Conservation (phyloP, 2,888 invertebrate species). For the Lottia gigantea region DNA sequence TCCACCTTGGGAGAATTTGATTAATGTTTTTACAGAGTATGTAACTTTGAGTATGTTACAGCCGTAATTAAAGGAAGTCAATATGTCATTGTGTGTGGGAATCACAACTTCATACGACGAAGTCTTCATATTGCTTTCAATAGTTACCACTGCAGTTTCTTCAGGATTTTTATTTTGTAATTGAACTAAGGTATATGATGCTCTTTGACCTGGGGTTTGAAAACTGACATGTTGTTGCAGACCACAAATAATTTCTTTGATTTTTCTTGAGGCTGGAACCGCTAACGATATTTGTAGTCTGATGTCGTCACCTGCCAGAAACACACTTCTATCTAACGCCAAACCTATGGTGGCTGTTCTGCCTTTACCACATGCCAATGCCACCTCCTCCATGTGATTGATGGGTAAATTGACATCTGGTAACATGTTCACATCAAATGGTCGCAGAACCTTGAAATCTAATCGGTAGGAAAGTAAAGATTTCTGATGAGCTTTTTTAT, state of each 20-base stretch:
- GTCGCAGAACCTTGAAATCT: constrained; percentile 46
- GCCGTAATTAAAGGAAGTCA: constrained; percentile 52
- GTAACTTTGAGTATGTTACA: constrained; percentile 44
- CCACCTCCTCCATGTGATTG: constrained; percentile 50
- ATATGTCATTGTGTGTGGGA: constrained; percentile 47
- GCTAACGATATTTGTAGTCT: constrained; percentile 42
- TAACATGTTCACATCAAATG: constrained; percentile 49
- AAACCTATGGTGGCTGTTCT: constrained; percentile 41
- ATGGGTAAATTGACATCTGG: constrained; percentile 52
- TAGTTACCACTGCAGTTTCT: constrained; percentile 27
- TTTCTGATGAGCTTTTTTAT: constrained; percentile 40
- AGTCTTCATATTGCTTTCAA: constrained; percentile 27
- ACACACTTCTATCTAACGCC: constrained; percentile 50
- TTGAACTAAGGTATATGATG: constrained; percentile 36
- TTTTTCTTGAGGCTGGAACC: constrained; percentile 36
- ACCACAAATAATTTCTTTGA: constrained; percentile 46
- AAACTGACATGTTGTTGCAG: constrained; percentile 42
- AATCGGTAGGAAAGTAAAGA: constrained; percentile 48
- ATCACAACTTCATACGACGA: constrained; percentile 46
- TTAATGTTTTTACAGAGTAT: constrained; percentile 46
- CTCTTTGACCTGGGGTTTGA: constrained; percentile 32
- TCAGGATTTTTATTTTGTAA: constrained; percentile 41
- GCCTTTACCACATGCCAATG: constrained; percentile 40
- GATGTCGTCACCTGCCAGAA: constrained; percentile 58
- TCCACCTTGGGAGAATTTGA: constrained; percentile 49